phyloP scores from a whole-genome alignment of 1,140 invertebrate genomes.

The Periplaneta americana region DNA sequence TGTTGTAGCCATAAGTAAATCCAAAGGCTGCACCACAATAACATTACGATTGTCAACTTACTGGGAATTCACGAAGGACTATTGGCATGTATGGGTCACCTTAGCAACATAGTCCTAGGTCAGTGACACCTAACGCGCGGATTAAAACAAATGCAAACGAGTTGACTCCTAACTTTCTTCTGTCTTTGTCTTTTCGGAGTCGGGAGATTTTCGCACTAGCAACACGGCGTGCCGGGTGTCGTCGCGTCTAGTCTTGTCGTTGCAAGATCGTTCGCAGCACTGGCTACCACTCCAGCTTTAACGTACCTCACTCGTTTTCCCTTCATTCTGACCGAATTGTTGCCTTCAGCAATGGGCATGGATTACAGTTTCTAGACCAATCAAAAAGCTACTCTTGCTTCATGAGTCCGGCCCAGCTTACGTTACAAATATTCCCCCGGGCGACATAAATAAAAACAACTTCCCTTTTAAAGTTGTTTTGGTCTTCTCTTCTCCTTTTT shows the following conservation, averaged over 20 bases:
- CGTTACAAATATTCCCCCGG: neutral
- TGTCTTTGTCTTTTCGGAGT: too few relatives aligned
- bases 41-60: neutral
- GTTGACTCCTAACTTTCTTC: too few relatives aligned
- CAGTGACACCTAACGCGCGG: neutral
- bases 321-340: neutral
- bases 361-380: neutral
- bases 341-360: neutral
- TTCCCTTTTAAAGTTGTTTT: neutral
- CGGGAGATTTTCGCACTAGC: neutral
- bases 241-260: neutral
- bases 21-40: neutral
- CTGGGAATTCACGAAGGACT: neutral
- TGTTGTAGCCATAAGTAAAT: neutral
- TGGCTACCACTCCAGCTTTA: neutral
- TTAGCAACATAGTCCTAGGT: neutral
- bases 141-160: too few relatives aligned
- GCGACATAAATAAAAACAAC: neutral
- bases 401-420: neutral
- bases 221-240: neutral
- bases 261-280: neutral
- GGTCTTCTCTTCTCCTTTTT: neutral
- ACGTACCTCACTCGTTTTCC: neutral
- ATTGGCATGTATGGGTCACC: neutral
- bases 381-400: neutral